These are phyloP conservation scores for Ginglymostoma cirratum DNA, from an alignment of 2,113 vertebrate species.

Conservation along the genomic window DNA sequence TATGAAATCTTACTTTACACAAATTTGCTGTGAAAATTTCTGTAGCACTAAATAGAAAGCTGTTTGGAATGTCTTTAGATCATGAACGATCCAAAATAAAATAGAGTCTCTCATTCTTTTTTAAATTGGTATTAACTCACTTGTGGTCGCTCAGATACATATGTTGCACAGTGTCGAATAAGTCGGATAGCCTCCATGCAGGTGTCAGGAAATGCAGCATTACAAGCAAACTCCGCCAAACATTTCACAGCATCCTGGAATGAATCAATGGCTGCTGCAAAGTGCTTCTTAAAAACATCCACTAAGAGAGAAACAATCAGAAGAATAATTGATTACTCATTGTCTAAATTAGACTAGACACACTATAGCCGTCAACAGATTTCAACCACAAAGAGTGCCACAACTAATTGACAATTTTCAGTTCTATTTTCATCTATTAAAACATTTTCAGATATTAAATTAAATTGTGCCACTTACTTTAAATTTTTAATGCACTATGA, in stretches of 20 bases:
- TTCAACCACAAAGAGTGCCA: background rate
- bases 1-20: background rate
- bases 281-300: constrained; percentile 85
- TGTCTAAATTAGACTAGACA: no score
- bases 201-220: constrained; percentile 88
- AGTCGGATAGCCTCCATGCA: constrained; percentile 96
- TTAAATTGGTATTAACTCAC: constrained; percentile 47
- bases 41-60: background rate
- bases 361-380: background rate
- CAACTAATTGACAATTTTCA: background rate
- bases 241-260: constrained; percentile 97
- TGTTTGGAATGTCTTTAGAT: background rate
- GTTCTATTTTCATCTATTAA: background rate
- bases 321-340: background rate
- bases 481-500: background rate
- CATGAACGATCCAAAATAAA: background rate
- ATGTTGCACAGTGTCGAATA: constrained; percentile 90
- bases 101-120: background rate
- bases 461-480: background rate
- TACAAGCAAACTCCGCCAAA: constrained; percentile 93
- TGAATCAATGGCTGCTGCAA: constrained; percentile 91
- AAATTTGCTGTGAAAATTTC: background rate
- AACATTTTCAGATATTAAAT: background rate
- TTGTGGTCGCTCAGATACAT: constrained; percentile 85
- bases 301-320: constrained; percentile 56